Evolutionary conservation across 2,113 vertebrate species (phyloP), one percentile per base, ranked within the genome.

Genomic region (Formicarius rufipectus): DNA sequence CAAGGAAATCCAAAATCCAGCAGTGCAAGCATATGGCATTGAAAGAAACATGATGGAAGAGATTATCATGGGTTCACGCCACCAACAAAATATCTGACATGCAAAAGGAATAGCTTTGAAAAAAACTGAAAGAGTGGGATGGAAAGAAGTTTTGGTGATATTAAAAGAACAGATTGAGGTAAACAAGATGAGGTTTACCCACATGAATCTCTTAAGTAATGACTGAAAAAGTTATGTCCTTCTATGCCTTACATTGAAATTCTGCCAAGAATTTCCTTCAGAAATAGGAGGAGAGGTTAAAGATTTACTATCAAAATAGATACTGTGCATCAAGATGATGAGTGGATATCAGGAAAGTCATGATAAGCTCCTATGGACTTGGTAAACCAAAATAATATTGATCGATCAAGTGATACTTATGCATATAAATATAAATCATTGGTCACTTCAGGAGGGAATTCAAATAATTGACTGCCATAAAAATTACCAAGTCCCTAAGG

Each of bases 1-100:
- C 62, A n/a, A 84, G 69, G 53, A 95, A 95, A 94, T 87, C 73
- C 62, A 93, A 95, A 96, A 92, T 69, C 72, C 87, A 91, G 89
- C 87, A 80, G 58, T 39, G 84, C 22, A 64, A 93, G 66, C 76
- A 95, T 82, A 96, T 89, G 73, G 76, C 73, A 63, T 69, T 79
- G 74, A 87, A 96, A 94, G 66, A 90, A 95, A 75, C 15, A 28
- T 24, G 55, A 88, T 84, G 80, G 88, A 96, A 95, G 80, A 73
- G 40, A 87, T 69, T 76, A 82, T 73, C 52, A 39, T 19, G 16
- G 50, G n/a, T 69, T 92, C 50, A 52, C 18, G 63, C 24, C 27
- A 79, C 18, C 56, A 94, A 39, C 14, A 66, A 90, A 79, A 37
- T 1, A 0, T 39, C 69, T 45, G 56, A 30, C 27, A 67, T 19